Evolutionary conservation across 2,888 invertebrate species (phyloP), one percentile per base, ranked within the genome.

Genomic region (Stomorhina lunata): DNA sequence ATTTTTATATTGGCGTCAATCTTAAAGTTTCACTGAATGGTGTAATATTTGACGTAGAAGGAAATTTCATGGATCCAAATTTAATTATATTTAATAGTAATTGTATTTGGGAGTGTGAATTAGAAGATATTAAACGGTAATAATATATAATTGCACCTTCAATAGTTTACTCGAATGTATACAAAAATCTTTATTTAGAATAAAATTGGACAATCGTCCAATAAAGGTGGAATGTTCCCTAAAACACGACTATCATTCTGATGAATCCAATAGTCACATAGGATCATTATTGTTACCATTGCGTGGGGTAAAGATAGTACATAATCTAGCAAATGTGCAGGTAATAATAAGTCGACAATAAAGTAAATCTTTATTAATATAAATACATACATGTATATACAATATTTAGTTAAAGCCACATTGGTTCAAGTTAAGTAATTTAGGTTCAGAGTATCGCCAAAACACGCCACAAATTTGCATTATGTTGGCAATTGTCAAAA

Each of bases 31-130:
- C 94, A 45, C 89, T 95, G 3, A 94, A 94, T 91, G 93, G 94
- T 0, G 93, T 94, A 84, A 93, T 93, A 87, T 90, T 94, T 86
- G 95, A 96, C 90, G 94, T 95, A 0, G 95, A 95, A 87, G 92
- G 93, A 12, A 92, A 93, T 7, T 92, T 94, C 0, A 22, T n/a
- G 1, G 53, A 20, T 17, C 92, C 92, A 32, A 92, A 93, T 57
- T 91, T 92, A 72, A 94, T 95, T 0, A 90, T 93, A 53, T 95
- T 95, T 88, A 94, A 94, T 83, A 95, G 94, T 22, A 95, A 95
- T 88, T 93, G 96, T 72, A 93, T 95, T 65, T 96, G 96, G 96
- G 95, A 96, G 89, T 94, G 95, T 2, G 95, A 95, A 85, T 95
- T 95, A 90, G 93, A 93, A 85, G 92, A 93, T 79, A 92, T 96